A percentile compares a stretch with the other conserved stretches of the same genome.
phyloP scores from a whole-genome alignment of 2,888 invertebrate species.

The Eupithecia subumbrata region DNA sequence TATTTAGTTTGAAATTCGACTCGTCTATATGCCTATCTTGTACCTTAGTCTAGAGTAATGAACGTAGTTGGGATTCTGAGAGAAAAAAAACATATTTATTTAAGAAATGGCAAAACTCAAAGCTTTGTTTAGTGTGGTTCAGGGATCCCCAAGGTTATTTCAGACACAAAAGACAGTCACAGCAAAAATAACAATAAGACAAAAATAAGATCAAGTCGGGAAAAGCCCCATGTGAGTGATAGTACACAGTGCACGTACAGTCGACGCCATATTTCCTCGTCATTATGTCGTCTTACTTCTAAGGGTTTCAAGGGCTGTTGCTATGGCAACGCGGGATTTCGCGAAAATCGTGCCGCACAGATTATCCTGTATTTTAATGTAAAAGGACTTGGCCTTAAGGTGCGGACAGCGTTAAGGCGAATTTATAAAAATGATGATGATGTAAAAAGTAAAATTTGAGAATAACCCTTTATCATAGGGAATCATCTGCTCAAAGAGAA shows the following conservation, averaged over 20 bases:
- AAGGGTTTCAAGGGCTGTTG: slow-evolving; percentile 68
- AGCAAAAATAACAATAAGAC: slow-evolving; percentile 18
- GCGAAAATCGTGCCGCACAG: slow-evolving; percentile 70
- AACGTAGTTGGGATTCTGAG: too few species aligned
- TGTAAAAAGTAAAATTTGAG: too few species aligned
- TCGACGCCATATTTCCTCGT: slow-evolving; percentile 68
- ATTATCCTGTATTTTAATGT: slow-evolving; percentile 65
- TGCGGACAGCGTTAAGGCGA: slow-evolving; percentile 17
- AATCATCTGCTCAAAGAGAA: too few species aligned
- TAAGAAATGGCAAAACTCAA: neutral
- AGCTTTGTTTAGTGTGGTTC: neutral
- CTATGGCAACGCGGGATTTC: slow-evolving; percentile 72
- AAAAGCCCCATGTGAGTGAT: slow-evolving; percentile 28
- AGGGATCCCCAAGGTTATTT: neutral
- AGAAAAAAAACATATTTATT: neutral
- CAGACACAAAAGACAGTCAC: slow-evolving; percentile 4
- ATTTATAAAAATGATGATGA: neutral
- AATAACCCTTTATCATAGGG: too few species aligned
- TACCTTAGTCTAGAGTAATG: too few species aligned
- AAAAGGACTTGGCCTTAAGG: slow-evolving; percentile 35
- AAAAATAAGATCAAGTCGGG: slow-evolving; percentile 26
- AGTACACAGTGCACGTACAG: slow-evolving; percentile 47
- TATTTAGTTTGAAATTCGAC: too few species aligned
- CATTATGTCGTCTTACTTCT: slow-evolving; percentile 73
- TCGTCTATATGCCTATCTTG: too few species aligned